A percentile compares a stretch with the other conserved stretches of the same genome.
These are phyloP conservation scores for Tinamus major DNA, from an alignment of 2,797 vertebrate species.

Conservation along the genomic window DNA sequence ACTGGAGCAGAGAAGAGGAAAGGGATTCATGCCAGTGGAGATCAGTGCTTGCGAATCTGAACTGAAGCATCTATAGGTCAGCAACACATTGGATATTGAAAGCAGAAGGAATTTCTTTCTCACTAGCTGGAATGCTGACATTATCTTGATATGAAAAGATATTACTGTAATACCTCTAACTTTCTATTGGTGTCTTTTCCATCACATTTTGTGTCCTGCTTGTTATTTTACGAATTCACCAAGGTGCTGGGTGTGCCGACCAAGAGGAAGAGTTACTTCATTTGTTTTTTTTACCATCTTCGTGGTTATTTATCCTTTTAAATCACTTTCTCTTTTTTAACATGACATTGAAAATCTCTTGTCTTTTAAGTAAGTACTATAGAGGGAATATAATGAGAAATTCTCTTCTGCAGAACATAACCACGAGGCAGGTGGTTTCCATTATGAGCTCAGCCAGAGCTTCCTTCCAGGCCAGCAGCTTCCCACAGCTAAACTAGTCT, in stretches of 20 bases:
- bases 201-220: conserved; percentile 45
- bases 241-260: conserved; percentile 30
- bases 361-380: background rate
- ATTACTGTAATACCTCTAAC: conserved; percentile 42
- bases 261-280: background rate
- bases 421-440: conserved; percentile 29
- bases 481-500: conserved; percentile 20
- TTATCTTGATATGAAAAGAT: conserved; percentile 64
- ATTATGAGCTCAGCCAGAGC: conserved; percentile 55
- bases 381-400: conserved; percentile 25
- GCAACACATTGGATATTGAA: conserved; percentile 18
- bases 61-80: conserved; percentile 31
- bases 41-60: conserved; percentile 21
- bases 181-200: conserved; percentile 57
- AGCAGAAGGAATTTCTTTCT: conserved; percentile 17
- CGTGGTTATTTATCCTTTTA: background rate
- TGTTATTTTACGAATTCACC: conserved; percentile 34
- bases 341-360: conserved; percentile 1
- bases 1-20: background rate
- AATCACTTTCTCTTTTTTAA: background rate
- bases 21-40: background rate
- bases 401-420: conserved; percentile 3
- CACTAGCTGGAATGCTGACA: conserved; percentile 15
- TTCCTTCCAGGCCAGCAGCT: conserved; percentile 59
- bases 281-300: conserved; percentile 43